phyloP scores from a whole-genome alignment of 2,888 invertebrate genomes.

The Eilema depressum region DNA sequence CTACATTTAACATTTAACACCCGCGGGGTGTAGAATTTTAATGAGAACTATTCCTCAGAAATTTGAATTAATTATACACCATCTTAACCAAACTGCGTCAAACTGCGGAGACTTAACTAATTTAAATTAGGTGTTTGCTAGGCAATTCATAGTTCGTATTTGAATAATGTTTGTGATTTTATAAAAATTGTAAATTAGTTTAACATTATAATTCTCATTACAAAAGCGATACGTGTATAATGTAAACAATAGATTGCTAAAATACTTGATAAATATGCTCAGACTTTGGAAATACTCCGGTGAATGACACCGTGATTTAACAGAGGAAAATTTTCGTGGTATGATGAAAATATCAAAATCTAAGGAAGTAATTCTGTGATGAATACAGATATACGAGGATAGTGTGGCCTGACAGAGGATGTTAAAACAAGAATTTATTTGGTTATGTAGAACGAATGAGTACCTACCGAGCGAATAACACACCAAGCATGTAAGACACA shows the following conservation, averaged over 20 bases:
- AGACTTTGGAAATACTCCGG: constrained; percentile 4
- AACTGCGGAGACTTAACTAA: constrained; percentile 45
- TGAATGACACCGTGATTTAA: constrained; percentile 12
- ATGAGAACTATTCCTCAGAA: constrained; percentile 12
- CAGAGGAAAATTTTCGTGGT: neutral
- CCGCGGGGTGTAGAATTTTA: constrained; percentile 1
- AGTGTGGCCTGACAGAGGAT: too few relatives aligned
- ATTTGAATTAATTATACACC: constrained; percentile 36
- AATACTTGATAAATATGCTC: constrained; percentile 17
- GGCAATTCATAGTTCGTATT: constrained; percentile 56
- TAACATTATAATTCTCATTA: constrained; percentile 25
- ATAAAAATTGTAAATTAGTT: constrained; percentile 40
- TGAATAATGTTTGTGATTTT: constrained; percentile 52
- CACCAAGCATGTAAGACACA: too few relatives aligned
- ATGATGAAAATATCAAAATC: neutral
- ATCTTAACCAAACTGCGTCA: constrained; percentile 57
- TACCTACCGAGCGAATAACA: too few relatives aligned
- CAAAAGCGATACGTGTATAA: constrained; percentile 20
- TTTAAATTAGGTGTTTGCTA: constrained; percentile 61
- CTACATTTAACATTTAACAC: neutral
- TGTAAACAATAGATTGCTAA: constrained; percentile 13
- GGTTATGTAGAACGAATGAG: too few relatives aligned
- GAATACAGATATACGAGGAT: too few relatives aligned
- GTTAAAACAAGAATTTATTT: too few relatives aligned
- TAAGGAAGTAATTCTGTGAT: neutral